Evolutionary conservation across 2,888 invertebrate species (phyloP).

Genomic region (Galerucella nymphaeae): DNA sequence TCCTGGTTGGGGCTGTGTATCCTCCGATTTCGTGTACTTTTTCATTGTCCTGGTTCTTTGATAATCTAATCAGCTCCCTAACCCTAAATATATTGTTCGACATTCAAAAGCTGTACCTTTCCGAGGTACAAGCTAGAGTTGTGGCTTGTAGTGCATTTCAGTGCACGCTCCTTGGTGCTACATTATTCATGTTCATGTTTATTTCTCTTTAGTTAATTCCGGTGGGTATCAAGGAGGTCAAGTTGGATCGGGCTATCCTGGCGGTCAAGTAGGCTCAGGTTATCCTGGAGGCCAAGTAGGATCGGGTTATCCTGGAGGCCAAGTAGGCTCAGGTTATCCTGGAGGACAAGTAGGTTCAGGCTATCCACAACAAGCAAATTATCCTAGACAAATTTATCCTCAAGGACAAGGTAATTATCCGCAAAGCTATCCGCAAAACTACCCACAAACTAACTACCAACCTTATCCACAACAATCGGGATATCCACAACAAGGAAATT

Average conservation of each 20-base stretch:
- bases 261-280: conserved; percentile 45
- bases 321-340: conserved; percentile 10
- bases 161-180: too few relatives aligned
- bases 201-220: neutral
- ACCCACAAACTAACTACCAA: conserved; percentile 11
- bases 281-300: conserved; percentile 49
- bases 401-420: conserved; percentile 18
- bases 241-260: conserved; percentile 43
- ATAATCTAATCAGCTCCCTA: too few relatives aligned
- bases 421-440: conserved; percentile 6
- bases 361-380: conserved; percentile 37
- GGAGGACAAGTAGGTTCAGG: neutral
- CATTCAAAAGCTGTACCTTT: too few relatives aligned
- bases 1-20: too few relatives aligned
- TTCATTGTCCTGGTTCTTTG: too few relatives aligned
- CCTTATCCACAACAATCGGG: conserved; percentile 47
- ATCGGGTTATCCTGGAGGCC: conserved; percentile 38
- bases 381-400: conserved; percentile 33
- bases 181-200: too few relatives aligned
- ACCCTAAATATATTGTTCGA: too few relatives aligned
- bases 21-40: too few relatives aligned
- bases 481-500: conserved; percentile 49
- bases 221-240: conserved; percentile 59
- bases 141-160: too few relatives aligned
- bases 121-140: too few relatives aligned